phyloP scores from a whole-genome alignment of 2,113 vertebrate genomes.

The Coptodon bakossiorum region DNA sequence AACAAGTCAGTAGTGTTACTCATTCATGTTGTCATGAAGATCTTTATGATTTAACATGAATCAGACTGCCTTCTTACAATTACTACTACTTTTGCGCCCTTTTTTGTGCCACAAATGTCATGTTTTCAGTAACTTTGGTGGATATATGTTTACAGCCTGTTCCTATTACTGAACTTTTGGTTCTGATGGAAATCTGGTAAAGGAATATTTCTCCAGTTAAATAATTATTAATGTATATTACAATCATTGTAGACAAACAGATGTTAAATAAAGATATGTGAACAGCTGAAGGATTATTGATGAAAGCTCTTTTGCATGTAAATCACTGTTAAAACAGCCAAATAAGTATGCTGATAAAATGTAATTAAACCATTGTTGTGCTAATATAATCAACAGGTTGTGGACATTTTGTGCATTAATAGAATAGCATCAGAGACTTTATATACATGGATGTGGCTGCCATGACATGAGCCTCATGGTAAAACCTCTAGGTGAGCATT shows the following conservation, averaged over 20 bases:
- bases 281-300: not conserved
- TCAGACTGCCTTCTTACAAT: not conserved
- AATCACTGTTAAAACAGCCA: not conserved
- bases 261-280: not conserved
- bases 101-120: not conserved
- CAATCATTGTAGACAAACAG: not conserved
- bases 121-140: not conserved
- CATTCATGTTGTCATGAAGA: not conserved
- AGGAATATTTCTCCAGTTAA: not conserved
- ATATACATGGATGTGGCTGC: not conserved
- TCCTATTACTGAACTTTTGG: not conserved
- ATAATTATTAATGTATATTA: not conserved
- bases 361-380: not conserved
- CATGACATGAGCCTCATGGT: not conserved
- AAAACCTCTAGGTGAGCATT: not conserved
- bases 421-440: not conserved
- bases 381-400: not conserved
- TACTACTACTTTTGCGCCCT: not conserved
- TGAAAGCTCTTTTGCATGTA: not conserved
- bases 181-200: not conserved
- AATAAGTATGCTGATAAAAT: not conserved
- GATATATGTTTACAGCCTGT: not conserved
- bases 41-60: not conserved
- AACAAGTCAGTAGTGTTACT: not conserved
- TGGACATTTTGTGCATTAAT: not conserved